Base-by-base conservation (phyloP, 1,140 invertebrate genomes). In the Drosophila pseudoananassae region DNA sequence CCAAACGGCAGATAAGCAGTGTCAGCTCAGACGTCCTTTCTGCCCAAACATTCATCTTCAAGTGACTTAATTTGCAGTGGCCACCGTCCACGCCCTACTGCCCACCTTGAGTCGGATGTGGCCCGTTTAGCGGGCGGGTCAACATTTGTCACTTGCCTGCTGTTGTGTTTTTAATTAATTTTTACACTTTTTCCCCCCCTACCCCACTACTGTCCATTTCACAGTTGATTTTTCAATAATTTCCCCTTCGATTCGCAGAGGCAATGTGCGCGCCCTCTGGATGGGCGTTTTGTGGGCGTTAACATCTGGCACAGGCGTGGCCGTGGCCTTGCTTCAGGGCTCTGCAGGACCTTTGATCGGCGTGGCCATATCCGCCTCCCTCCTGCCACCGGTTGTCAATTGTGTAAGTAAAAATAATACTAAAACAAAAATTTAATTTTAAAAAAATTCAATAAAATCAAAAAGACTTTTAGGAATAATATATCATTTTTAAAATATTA, bases 321-420 rank as follows among this genome's bases (percentile, higher is more conserved):
- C 97, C 1, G 93, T 98, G n/a, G 96, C 96, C 29, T 92, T 98
- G 31, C 92, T 98, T 1, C 96, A 97, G 83, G 96, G 96, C 14
- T 97, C 96, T 82, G 95, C 95, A 40, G 96, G 96, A 1, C 97
- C 97, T 2, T 89, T 98, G 38, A 97, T 98, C 66, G 97, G 97
- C 74, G 97, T 98, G 36, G 97, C 97, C 4, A 97, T 98, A 87
- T 97, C 97, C 2, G 97, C 97, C 1, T 97, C 97, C 1, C 92
- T 97, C 31, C 87, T 98, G 51, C 97, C 97, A n/a, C 97, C 97
- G 10, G 95, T 96, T 65, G 96, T 97, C 5, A 98, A 98, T 92
- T 96, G 95, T 84, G 96, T 96, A 93, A 94, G 94, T 93, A 85
- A 57, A 12, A 36, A 36, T n/a, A 33, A 33, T 2, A 33, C 1